Evolutionary conservation across 2,113 vertebrate genomes (phyloP), one percentile per base, ranked within the genome.

Genomic region (Malurus cyaneus): DNA sequence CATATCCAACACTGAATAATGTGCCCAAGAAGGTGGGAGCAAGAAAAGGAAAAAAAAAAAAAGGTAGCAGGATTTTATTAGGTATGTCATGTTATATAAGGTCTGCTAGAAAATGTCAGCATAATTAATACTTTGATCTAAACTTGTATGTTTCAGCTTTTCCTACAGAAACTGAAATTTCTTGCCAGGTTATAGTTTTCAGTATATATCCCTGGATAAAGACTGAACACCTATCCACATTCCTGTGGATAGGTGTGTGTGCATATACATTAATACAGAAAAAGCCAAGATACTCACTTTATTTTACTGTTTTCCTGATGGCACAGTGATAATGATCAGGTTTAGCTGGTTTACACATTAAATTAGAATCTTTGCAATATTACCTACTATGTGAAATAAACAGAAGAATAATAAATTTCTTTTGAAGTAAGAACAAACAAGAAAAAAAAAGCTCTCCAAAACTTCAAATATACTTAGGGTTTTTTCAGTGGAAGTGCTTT

Each of bases 201-300:
- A 28, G 26, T 83, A 50, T 25, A 13, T 54, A 39, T 71, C 24
- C 39, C 34, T 52, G 16, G 6, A 74, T 88, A 32, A 80, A 47
- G 29, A 25, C 24, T 26, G 39, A 21, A 70, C 67, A 74, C 6
- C n/a, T 62, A 9, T 34, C 1, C 18, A 42, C 12, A 25, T 62
- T 67, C 17, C 8, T 60, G 0, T 69, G 18, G 50, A 5, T 3
- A 2, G 66, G 5, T 18, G 9, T 29, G 1, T 39, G 4, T 46
- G 8, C 47, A 53, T 20, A 19, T 26, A 26, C 2, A 18, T 67
- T 73, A 42, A 61, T 28, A 12, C 11, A 66, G 64, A 83, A 31
- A 26, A 57, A 53, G 14, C 21, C n/a, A 80, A 69, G 24, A 3
- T 73, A 31, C 31, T 21, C 54, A 6, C 52, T 92, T 57, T 29